Percentiles rank a stretch among this genome's conserved stretches.
Evolutionary conservation across 2,113 vertebrate genomes (phyloP).

Genomic region (Natator depressus): DNA sequence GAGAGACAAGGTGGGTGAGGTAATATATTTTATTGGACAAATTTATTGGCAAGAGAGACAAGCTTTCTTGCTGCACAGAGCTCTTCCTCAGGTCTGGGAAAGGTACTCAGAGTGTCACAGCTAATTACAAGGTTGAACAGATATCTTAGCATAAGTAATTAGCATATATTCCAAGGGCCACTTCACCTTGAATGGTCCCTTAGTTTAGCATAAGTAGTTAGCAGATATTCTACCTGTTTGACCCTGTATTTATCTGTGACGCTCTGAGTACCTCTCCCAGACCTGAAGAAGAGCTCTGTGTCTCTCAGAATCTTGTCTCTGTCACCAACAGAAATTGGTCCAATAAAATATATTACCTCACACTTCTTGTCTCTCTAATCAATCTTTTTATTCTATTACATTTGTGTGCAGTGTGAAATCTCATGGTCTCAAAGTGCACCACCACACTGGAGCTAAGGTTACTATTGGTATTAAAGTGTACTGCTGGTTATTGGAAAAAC

Average conservation of each 20-base stretch:
- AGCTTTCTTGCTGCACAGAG: no score
- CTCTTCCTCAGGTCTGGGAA: no score
- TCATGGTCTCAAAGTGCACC: not conserved
- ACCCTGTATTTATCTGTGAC: not conserved
- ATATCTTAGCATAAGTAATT: not conserved
- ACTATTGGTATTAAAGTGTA: not conserved
- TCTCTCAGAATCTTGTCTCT: not conserved
- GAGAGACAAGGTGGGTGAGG: no score
- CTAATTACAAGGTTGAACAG: no score
- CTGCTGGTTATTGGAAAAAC: not conserved
- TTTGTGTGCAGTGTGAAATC: not conserved
- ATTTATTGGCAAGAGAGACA: no score
- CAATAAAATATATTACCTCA: not conserved
- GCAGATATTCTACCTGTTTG: not conserved
- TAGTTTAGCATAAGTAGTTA: not conserved
- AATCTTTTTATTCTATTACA: not conserved
- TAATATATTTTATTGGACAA: no score
- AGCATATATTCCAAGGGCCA: not conserved
- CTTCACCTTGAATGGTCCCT: not conserved
- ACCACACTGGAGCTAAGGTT: not conserved
- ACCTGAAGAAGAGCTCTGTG: no score
- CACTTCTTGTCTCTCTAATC: not conserved
- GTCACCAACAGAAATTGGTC: not conserved
- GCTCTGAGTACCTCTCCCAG: no score
- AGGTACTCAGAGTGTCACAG: no score